Conservation (phyloP, 2,797 vertebrate species). For the Stomatorhinus walkeri region DNA sequence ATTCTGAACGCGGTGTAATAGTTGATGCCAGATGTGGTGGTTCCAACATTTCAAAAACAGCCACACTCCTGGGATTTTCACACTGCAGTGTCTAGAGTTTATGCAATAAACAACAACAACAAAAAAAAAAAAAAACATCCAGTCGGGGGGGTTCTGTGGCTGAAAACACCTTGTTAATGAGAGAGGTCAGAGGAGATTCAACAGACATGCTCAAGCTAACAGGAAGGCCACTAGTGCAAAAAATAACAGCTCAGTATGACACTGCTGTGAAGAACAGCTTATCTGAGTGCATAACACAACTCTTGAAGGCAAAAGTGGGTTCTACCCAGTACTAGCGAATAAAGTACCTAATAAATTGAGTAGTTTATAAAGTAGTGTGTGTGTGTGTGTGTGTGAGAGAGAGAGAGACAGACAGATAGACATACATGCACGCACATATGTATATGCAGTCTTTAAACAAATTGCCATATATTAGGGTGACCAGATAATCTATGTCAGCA, state of each 20-base stretch:
- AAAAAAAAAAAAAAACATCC: not conserved
- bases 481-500: too few species aligned
- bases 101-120: not conserved
- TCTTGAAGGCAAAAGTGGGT: not conserved
- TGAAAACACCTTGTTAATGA: constrained; percentile 6
- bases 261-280: not conserved
- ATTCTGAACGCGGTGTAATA: not conserved
- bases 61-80: not conserved
- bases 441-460: not conserved
- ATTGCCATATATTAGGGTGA: not conserved
- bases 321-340: not conserved
- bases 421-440: not conserved
- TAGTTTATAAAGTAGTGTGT: not conserved
- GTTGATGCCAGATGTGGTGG: not conserved
- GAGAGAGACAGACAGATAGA: not conserved
- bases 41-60: not conserved
- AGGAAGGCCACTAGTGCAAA: not conserved
- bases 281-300: not conserved
- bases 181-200: constrained; percentile 1
- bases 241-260: not conserved
- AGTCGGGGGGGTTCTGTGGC: not conserved
- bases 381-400: not conserved
- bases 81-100: not conserved
- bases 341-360: not conserved
- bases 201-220: not conserved